A percentile compares a stretch with the other conserved stretches of the same genome.
Conservation (phyloP, 2,888 invertebrate species). For the Euplagia quadripunctaria region DNA sequence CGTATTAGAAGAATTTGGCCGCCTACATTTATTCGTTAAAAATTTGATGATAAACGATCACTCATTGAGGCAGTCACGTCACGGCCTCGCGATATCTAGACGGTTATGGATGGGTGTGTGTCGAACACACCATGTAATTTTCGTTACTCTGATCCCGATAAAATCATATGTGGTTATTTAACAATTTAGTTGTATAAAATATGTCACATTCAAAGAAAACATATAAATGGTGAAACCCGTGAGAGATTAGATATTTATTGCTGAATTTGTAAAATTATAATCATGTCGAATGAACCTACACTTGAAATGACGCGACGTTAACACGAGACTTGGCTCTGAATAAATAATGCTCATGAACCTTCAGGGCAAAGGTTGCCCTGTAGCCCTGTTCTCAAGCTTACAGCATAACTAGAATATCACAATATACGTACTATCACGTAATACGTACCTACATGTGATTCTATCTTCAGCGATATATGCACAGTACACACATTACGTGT, state of each 20-base stretch:
- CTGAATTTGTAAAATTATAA: slow-evolving; percentile 14
- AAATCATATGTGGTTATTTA: neutral
- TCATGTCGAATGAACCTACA: slow-evolving; percentile 6
- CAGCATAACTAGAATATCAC: neutral
- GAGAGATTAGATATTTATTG: slow-evolving; percentile 5
- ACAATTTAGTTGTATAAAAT: neutral
- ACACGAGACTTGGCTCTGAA: slow-evolving; percentile 11
- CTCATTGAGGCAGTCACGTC: slow-evolving; percentile 6
- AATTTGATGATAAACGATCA: slow-evolving; percentile 7
- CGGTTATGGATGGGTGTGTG: neutral
- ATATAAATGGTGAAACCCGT: neutral
- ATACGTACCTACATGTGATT: neutral
- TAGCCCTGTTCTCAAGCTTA: no score
- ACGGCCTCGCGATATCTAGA: neutral
- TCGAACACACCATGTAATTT: neutral
- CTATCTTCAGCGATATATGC: neutral
- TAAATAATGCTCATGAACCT: slow-evolving; percentile 15
- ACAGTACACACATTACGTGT: neutral
- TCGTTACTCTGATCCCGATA: neutral
- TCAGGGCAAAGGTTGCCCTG: neutral
- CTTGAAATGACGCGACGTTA: neutral
- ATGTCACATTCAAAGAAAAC: neutral
- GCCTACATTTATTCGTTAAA: slow-evolving; percentile 4
- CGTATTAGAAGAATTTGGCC: neutral
- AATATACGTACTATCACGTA: no score